Base-by-base conservation (phyloP, 1,140 invertebrate genomes). In the Drosophila asahinai region DNA sequence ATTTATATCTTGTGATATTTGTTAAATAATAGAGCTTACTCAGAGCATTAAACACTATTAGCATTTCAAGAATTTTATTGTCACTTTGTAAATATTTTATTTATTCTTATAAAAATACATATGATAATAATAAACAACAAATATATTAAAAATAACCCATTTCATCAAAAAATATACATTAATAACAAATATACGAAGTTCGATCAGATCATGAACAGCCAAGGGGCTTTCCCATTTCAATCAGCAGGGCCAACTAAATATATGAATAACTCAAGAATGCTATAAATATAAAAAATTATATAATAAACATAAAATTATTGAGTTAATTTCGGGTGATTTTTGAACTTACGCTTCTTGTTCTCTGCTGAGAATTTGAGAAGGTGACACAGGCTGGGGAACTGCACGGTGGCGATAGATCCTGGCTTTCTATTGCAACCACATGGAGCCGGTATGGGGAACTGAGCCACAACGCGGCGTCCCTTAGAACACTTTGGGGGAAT, bases 401-500 rank as follows among this genome's bases (percentile, higher is more conserved):
- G 14, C 40, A 71, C 9, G 9, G 57, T 54, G 17, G 15, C 47
- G 1, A 72, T 70, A 0, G 71, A 61, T 60, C 71, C 71, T 54
- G 19, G 38, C 12, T 71, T 71, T 22, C 66, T 7, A 25, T 74
- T 74, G 71, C 71, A 74, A 0, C 71, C 71, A 33, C 71, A 74
- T 2, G 55, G 5, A 45, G 71, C 45, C 36, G 71, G 54, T 4
- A 74, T 52, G 15, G 71, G 71, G 22, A 74, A 74, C 9, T 47
- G 17, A 4, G 71, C 71, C 2, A 52, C 48, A 3, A 74, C 71
- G 5, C 55, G 66, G n/a, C 27, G 12, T 5, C 33, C 33, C n/a
- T 4, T 8, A 1, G 54, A 12, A 22, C 71, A 74, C n/a, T 45
- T 54, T 0, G 8, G 22, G 19, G 54, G 57, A 17, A 74, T 72